Percentiles rank a stretch among this genome's conserved stretches.
phyloP scores from a whole-genome alignment of 2,888 invertebrate species.

The Papilio demoleus region DNA sequence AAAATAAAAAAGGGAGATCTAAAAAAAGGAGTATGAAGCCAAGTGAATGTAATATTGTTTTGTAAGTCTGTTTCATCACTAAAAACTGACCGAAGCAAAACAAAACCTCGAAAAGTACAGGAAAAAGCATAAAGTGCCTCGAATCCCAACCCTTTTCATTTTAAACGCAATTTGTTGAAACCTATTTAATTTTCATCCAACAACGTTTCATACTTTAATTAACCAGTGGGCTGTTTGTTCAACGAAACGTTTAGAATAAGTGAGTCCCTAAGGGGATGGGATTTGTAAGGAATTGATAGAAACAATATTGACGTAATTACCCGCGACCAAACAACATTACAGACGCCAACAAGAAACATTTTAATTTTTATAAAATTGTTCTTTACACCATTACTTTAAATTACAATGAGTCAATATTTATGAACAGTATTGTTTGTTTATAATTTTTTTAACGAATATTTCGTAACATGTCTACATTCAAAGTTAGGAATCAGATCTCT shows the following conservation, averaged over 20 bases:
- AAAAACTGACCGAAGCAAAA: slow-evolving; percentile 53
- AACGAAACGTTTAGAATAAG: slow-evolving; percentile 53
- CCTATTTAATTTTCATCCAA: slow-evolving; percentile 66
- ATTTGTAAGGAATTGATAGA: slow-evolving; percentile 57
- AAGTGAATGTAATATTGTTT: not conserved
- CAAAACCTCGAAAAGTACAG: slow-evolving; percentile 54
- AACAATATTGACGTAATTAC: slow-evolving; percentile 49
- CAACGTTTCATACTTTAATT: slow-evolving; percentile 63
- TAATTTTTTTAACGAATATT: not conserved
- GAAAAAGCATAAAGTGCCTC: slow-evolving; percentile 54
- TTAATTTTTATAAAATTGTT: slow-evolving; percentile 12
- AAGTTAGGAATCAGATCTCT: not conserved
- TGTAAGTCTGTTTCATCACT: slow-evolving; percentile 30
- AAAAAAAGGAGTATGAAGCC: too few relatives aligned
- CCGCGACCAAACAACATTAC: slow-evolving; percentile 43
- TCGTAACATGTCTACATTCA: not conserved
- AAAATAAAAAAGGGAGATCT: too few relatives aligned
- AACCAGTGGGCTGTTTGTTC: slow-evolving; percentile 60
- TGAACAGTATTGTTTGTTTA: not conserved
- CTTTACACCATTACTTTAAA: not conserved
- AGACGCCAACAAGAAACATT: slow-evolving; percentile 23
- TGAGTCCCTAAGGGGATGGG: slow-evolving; percentile 52
- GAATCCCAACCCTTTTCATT: slow-evolving; percentile 53
- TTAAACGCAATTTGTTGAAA: slow-evolving; percentile 62
- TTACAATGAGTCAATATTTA: not conserved